Conservation (phyloP, 1,140 invertebrate genomes). For the Dendrolimus punctatus region DNA sequence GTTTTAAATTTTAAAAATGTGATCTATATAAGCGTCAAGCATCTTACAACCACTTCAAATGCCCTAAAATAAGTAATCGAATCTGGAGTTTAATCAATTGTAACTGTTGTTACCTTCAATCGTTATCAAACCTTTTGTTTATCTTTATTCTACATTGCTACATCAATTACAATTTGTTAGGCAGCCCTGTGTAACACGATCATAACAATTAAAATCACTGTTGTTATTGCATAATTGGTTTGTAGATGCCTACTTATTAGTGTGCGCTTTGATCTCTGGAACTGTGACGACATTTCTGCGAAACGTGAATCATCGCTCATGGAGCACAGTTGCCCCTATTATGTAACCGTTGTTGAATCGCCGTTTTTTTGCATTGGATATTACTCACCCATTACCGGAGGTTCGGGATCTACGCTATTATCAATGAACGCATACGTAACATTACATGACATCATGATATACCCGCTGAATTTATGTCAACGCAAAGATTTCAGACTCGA, state of each 20-base stretch:
- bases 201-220: conserved; percentile 12
- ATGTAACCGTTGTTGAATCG: conserved; percentile 28
- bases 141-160: conserved; percentile 8
- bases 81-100: too few species aligned
- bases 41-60: too few species aligned
- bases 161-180: conserved; percentile 4
- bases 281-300: conserved; percentile 46
- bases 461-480: too few species aligned
- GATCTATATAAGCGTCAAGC: too few species aligned
- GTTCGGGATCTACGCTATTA: conserved; percentile 31
- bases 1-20: too few species aligned
- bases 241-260: conserved; percentile 6
- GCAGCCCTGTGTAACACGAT: conserved; percentile 19
- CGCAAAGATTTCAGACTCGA: too few species aligned
- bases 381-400: conserved; percentile 38
- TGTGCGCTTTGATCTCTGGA: conserved; percentile 27
- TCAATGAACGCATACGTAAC: conserved; percentile 51
- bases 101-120: background rate
- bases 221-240: conserved; percentile 7
- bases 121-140: conserved; percentile 8
- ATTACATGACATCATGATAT: conserved; percentile 6
- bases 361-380: conserved; percentile 42
- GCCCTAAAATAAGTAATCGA: too few species aligned
- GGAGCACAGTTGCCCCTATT: conserved; percentile 44
- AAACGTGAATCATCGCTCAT: conserved; percentile 39